Evolutionary conservation across 2,113 vertebrate genomes (phyloP).

Genomic region (Periophthalmus modestus): DNA sequence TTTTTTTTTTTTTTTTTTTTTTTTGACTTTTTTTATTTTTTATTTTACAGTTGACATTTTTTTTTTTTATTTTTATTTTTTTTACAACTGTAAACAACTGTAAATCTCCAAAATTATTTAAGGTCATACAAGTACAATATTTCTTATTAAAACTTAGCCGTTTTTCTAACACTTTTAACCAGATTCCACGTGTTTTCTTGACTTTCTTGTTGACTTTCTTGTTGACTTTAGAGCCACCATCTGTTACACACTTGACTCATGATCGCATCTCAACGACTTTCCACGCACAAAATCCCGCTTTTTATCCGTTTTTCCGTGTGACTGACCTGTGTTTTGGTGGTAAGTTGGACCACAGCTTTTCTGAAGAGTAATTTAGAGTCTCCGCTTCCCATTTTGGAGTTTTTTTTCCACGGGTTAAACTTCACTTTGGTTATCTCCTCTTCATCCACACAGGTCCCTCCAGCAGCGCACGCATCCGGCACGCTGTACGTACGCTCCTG

Average conservation of each 20-base stretch:
- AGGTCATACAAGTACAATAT: no score
- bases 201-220: neutral
- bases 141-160: no score
- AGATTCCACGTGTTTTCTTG: neutral
- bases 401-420: constrained; percentile 19
- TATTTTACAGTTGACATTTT: no score
- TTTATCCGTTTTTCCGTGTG: fast-evolving
- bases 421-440: neutral
- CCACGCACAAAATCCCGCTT: neutral
- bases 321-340: constrained; percentile 90
- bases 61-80: neutral
- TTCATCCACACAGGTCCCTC: neutral
- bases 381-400: constrained; percentile 84
- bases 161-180: neutral
- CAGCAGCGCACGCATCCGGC: constrained; percentile 1
- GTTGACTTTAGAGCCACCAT: constrained; percentile 52
- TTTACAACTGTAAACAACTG: no score
- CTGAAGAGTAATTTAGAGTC: constrained; percentile 96
- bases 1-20: neutral
- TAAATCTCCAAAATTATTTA: no score
- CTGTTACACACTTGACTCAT: constrained; percentile 48
- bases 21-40: neutral
- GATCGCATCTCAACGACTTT: neutral
- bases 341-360: constrained; percentile 97
- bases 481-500: constrained; percentile 22